These are phyloP conservation scores for Thunnus thynnus DNA, from an alignment of 2,113 vertebrate species.

Conservation along the genomic window DNA sequence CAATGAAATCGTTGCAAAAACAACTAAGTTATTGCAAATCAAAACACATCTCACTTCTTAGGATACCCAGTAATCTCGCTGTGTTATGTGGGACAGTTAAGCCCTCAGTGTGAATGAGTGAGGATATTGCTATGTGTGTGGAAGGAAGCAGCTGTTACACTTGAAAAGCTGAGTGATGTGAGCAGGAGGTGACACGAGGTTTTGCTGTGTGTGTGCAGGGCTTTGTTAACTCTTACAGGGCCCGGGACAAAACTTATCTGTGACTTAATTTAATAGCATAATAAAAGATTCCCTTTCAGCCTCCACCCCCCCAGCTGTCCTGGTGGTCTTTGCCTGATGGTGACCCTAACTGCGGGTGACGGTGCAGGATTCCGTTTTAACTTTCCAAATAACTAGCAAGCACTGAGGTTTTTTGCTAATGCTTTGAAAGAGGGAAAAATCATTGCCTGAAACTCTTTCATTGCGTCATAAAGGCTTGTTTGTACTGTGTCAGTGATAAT, in stretches of 20 bases:
- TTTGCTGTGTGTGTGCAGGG: conserved; percentile 74
- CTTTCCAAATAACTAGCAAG: conserved; percentile 37
- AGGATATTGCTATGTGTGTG: conserved; percentile 73
- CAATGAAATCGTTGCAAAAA: conserved; percentile 31
- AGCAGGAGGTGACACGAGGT: conserved; percentile 80
- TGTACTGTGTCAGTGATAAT: conserved; percentile 45
- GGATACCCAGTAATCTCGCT: conserved; percentile 62
- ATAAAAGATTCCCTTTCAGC: conserved; percentile 73
- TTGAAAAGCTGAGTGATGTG: conserved; percentile 82
- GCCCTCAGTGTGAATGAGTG: conserved; percentile 76
- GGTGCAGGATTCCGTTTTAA: conserved; percentile 35
- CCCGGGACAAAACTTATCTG: conserved; percentile 60
- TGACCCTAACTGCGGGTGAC: conserved; percentile 59
- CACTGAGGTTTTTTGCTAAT: conserved; percentile 43
- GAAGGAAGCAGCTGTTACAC: conserved; percentile 82
- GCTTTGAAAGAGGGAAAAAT: conserved; percentile 35
- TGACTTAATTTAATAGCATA: conserved; percentile 76
- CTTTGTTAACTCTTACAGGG: conserved; percentile 77
- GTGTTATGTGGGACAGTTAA: conserved; percentile 77
- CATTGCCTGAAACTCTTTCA: conserved; percentile 33
- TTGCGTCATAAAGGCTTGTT: conserved; percentile 42
- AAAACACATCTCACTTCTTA: conserved; percentile 52
- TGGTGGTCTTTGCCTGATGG: conserved; percentile 70
- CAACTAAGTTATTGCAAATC: conserved; percentile 62
- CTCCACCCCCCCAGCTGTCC: conserved; percentile 73